A percentile compares a stretch with the other conserved stretches of the same genome.
Evolutionary conservation across 2,113 vertebrate genomes (phyloP).

Genomic region (Oryzias javanicus): DNA sequence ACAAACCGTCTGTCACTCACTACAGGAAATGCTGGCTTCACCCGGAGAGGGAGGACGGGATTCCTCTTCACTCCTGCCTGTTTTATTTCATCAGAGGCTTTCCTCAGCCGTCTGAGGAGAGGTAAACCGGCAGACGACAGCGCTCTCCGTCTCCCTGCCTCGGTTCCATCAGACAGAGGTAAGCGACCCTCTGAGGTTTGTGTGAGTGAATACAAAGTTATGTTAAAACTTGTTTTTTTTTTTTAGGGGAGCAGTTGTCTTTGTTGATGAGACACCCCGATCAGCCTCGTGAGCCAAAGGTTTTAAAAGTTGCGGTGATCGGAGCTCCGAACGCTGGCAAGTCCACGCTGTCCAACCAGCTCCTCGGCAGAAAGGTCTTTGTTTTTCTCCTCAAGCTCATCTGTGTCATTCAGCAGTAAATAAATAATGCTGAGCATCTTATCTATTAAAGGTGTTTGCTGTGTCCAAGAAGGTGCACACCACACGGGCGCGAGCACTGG

Average conservation of each 20-base stretch:
- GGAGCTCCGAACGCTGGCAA: slow-evolving; percentile 94
- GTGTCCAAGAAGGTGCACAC: slow-evolving; percentile 96
- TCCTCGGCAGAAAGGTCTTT: slow-evolving; percentile 89
- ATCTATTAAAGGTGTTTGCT: slow-evolving; percentile 84
- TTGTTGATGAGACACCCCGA: slow-evolving; percentile 78
- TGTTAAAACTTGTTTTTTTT: not conserved
- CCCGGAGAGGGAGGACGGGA: slow-evolving; percentile 26
- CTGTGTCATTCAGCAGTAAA: not conserved
- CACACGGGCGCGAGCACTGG: slow-evolving; percentile 82
- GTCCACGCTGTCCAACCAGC: slow-evolving; percentile 90
- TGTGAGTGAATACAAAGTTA: not conserved
- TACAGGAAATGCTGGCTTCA: slow-evolving; percentile 52
- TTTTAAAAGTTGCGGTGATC: slow-evolving; percentile 86
- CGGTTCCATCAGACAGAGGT: slow-evolving; percentile 68
- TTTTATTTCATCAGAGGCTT: slow-evolving; percentile 68
- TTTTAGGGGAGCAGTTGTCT: slow-evolving; percentile 78
- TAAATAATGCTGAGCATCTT: slow-evolving; percentile 2
- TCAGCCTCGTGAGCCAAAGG: slow-evolving; percentile 83
- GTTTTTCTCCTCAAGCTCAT: not conserved
- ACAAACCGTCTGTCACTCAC: slow-evolving; percentile 27
- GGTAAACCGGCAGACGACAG: slow-evolving; percentile 47
- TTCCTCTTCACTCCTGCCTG: slow-evolving; percentile 60
- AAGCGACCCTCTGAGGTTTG: slow-evolving; percentile 42
- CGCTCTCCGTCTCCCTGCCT: slow-evolving; percentile 42
- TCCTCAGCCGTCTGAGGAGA: slow-evolving; percentile 68